phyloP scores from a whole-genome alignment of 2,797 vertebrate genomes.

The Chelidonichthys spinosus region DNA sequence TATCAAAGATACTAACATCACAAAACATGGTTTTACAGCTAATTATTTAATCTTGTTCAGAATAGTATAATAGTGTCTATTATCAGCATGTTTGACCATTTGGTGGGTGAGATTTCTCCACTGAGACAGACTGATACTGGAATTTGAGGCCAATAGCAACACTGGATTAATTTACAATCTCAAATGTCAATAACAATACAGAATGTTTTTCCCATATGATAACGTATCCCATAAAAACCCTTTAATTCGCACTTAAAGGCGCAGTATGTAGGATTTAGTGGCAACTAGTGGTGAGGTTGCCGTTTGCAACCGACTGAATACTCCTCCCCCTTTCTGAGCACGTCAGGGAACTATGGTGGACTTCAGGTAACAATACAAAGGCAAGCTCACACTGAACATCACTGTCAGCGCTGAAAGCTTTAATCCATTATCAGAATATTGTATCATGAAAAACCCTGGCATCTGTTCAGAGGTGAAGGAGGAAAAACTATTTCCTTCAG shows the following conservation, averaged over 20 bases:
- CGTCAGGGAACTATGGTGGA: too few species aligned
- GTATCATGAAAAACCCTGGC: conserved; percentile 39
- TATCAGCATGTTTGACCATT: too few species aligned
- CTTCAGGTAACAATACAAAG: too few species aligned
- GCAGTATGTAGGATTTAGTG: too few species aligned
- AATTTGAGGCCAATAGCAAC: background rate
- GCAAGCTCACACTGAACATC: background rate
- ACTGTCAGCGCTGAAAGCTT: background rate
- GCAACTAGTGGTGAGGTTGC: too few species aligned
- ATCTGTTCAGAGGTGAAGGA: conserved; percentile 37
- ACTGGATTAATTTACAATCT: background rate
- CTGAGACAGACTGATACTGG: background rate
- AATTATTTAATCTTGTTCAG: background rate
- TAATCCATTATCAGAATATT: conserved; percentile 37
- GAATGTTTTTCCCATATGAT: background rate
- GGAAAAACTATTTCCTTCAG: conserved; percentile 56
- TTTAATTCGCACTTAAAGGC: background rate
- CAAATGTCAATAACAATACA: background rate
- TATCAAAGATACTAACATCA: background rate
- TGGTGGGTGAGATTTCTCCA: too few species aligned
- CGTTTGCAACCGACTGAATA: too few species aligned
- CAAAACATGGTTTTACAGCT: background rate
- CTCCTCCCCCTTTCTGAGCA: too few species aligned
- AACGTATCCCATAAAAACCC: background rate
- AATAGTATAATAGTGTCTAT: too few species aligned